Evolutionary conservation across 2,888 invertebrate genomes (phyloP).

Genomic region (Drosophila pegasa): DNA sequence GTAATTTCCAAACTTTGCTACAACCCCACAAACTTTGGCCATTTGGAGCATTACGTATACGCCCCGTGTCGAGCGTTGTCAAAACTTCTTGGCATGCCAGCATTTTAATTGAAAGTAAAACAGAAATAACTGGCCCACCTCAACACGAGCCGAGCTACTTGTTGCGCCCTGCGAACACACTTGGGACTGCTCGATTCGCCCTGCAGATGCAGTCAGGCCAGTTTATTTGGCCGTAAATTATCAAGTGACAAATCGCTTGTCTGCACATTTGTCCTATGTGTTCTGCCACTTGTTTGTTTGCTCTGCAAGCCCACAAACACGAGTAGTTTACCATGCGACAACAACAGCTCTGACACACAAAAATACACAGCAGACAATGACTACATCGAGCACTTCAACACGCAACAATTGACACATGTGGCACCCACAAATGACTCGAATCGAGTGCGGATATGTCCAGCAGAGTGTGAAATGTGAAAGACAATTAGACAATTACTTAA

Average conservation of each 20-base stretch:
- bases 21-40: slow-evolving; percentile 21
- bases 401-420: slow-evolving; percentile 53
- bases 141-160: slow-evolving; percentile 27
- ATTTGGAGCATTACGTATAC: slow-evolving; percentile 31
- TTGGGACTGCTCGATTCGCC: neutral
- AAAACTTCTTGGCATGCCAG: slow-evolving; percentile 50
- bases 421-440: slow-evolving; percentile 10
- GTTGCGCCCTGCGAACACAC: slow-evolving; percentile 11
- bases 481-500: slow-evolving; percentile 37
- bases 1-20: slow-evolving; percentile 40
- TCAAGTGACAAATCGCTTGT: slow-evolving; percentile 73
- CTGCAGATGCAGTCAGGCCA: slow-evolving; percentile 24
- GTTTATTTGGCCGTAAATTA: slow-evolving; percentile 56
- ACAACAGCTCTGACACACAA: slow-evolving; percentile 15
- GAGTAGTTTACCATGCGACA: slow-evolving; percentile 35
- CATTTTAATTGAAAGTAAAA: slow-evolving; percentile 65
- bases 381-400: slow-evolving; percentile 31
- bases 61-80: slow-evolving; percentile 46
- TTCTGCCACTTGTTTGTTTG: slow-evolving; percentile 64
- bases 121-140: slow-evolving; percentile 43
- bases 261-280: slow-evolving; percentile 56
- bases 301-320: slow-evolving; percentile 50
- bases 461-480: neutral
- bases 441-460: slow-evolving; percentile 2
- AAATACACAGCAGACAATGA: neutral